These are phyloP conservation scores for Scyliorhinus canicula DNA, from an alignment of 2,797 vertebrate species.

Conservation along the genomic window DNA sequence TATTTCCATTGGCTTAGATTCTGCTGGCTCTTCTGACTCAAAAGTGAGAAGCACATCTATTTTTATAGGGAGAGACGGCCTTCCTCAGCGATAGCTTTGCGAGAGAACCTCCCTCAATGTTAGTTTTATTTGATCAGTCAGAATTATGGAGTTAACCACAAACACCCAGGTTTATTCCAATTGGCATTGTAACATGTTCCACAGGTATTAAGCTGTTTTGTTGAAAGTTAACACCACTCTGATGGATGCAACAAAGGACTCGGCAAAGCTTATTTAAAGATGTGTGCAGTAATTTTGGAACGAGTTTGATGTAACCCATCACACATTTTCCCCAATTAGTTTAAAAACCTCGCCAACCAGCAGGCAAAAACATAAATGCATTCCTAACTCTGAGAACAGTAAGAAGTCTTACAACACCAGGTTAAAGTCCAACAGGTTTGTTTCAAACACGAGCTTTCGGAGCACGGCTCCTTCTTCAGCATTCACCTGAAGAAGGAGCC, in stretches of 20 bases:
- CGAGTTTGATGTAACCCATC: neutral
- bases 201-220: neutral
- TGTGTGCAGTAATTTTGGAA: neutral
- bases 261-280: neutral
- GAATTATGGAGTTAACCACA: neutral
- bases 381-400: neutral
- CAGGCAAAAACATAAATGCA: neutral
- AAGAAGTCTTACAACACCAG: too few species aligned
- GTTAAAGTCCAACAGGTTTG: too few species aligned
- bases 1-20: conserved; percentile 83
- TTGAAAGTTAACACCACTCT: neutral
- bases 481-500: too few species aligned
- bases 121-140: neutral
- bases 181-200: neutral
- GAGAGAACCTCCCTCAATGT: neutral
- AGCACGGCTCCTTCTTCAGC: too few species aligned
- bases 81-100: neutral
- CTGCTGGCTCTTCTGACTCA: conserved; percentile 57
- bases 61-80: neutral
- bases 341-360: neutral
- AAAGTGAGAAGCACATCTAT: neutral
- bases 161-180: neutral
- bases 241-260: neutral
- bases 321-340: neutral
- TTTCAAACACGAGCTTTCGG: too few species aligned